Evolutionary conservation across 2,113 vertebrate genomes (phyloP).

Genomic region (Rhombomys opimus): DNA sequence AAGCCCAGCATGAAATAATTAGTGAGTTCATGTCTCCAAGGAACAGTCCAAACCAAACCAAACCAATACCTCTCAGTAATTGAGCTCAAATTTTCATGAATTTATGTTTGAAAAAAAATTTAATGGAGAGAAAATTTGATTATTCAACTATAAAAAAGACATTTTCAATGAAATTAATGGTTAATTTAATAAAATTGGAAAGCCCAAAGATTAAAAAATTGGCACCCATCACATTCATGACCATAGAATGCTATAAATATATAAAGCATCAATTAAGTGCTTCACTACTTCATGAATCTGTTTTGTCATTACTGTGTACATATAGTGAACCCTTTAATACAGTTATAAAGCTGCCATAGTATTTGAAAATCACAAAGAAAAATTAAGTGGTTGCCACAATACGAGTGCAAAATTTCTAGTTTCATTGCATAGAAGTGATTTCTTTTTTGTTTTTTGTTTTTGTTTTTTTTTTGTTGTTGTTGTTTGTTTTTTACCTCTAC

Average conservation of each 20-base stretch:
- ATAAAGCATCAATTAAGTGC: neutral
- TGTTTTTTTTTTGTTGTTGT: too few species aligned
- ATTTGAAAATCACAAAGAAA: conserved; percentile 27
- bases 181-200: conserved; percentile 36
- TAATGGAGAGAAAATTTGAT: conserved; percentile 43
- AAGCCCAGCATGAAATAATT: neutral
- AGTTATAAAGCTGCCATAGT: conserved; percentile 41
- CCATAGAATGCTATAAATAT: neutral
- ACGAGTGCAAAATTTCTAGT: neutral
- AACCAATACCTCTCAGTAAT: neutral
- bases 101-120: neutral
- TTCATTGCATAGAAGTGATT: neutral
- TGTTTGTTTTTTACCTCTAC: neutral
- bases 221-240: conserved; percentile 64
- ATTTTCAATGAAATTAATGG: conserved; percentile 27
- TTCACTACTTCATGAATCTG: neutral
- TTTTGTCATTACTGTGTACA: neutral
- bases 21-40: neutral
- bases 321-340: neutral
- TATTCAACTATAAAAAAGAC: neutral
- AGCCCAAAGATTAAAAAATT: conserved; percentile 29
- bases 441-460: neutral
- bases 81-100: neutral
- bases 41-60: neutral
- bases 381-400: conserved; percentile 6